Base-by-base conservation (phyloP, 2,888 invertebrate species). In the Barypeithes pellucidus region DNA sequence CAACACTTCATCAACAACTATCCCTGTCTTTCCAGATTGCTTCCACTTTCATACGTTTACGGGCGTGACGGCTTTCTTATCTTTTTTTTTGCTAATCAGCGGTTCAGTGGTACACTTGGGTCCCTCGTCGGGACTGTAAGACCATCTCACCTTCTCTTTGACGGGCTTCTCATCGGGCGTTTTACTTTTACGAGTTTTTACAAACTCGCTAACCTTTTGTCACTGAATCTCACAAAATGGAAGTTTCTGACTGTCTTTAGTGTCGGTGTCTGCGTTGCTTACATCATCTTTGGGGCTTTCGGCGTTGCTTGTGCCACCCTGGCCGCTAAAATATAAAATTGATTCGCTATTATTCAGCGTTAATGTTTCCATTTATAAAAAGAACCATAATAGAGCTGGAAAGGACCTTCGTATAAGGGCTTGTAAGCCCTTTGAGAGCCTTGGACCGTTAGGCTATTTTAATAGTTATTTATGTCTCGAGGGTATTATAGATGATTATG, bases 161-260 rank as follows among this genome's bases (percentile, higher is more conserved):
- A 80, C 76, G 12, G 84, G 84, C 73, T 85, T 85, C 69, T 86
- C 86, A 43, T 86, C 86, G 62, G 87, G 86, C 69, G 86, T 86
- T 81, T 85, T 86, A 68, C 83, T 84, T 85, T 86, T 86, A 79
- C 86, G 86, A 86, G 87, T 86, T 86, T 85, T 86, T 76, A 85
- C 84, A 85, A 86, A 86, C 87, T 86, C 86, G 88, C 88, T 88
- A 86, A 88, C 89, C 87, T 89, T 89, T 88, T 89, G 91, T 92
- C 92, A 92, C 91, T 92, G 92, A 87, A 92, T 91, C 87, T 91
- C 90, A 87, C 92, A 93, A 86, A 93, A 92, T 59, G 90, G 91
- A 84, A 91, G 86, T 86, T 91, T 92, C 83, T 90, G 90, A 82
- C 88, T 88, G 80, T 91, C 91, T 85, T 91, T 91, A 80, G 89